A percentile compares a stretch with the other conserved stretches of the same genome.
Evolutionary conservation across 2,888 invertebrate genomes (phyloP).

Genomic region (Frankliniella intonsa): DNA sequence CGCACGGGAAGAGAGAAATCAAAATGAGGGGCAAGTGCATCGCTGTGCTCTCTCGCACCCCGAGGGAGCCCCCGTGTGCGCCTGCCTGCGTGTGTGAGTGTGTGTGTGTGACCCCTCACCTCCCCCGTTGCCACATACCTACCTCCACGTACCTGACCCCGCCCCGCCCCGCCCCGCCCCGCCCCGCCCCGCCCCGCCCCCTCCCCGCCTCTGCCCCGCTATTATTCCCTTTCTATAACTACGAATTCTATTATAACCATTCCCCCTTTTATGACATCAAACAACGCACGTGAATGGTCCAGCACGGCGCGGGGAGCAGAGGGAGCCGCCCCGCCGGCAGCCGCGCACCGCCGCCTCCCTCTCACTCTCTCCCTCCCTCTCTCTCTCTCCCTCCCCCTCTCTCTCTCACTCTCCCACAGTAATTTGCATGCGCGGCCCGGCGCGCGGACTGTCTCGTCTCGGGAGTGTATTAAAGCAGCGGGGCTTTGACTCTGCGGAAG

Average conservation of each 20-base stretch:
- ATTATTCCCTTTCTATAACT: conserved; percentile 2
- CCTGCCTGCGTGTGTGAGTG: no score
- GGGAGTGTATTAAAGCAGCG: no score
- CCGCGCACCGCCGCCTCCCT: neutral
- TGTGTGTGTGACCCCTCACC: neutral
- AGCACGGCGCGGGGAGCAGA: neutral
- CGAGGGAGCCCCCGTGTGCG: neutral
- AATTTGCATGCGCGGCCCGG: no score
- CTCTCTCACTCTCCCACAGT: neutral
- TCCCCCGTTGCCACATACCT: conserved; percentile 2
- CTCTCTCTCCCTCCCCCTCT: no score
- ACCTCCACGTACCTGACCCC: conserved; percentile 11
- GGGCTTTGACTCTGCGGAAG: no score
- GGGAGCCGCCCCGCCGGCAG: no score
- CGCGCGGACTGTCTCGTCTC: no score
- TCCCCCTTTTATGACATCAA: conserved; percentile 24
- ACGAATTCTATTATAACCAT: conserved; percentile 15
- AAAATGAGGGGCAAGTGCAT: neutral
- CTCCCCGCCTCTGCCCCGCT: neutral
- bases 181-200: neutral
- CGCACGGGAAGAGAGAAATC: neutral
- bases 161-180: neutral
- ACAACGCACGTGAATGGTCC: conserved; percentile 1
- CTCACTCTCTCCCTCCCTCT: neutral
- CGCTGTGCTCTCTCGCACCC: neutral